Evolutionary conservation across 2,797 vertebrate genomes (phyloP), one percentile per base, ranked within the genome.

Genomic region (Triplophysa bombifrons): DNA sequence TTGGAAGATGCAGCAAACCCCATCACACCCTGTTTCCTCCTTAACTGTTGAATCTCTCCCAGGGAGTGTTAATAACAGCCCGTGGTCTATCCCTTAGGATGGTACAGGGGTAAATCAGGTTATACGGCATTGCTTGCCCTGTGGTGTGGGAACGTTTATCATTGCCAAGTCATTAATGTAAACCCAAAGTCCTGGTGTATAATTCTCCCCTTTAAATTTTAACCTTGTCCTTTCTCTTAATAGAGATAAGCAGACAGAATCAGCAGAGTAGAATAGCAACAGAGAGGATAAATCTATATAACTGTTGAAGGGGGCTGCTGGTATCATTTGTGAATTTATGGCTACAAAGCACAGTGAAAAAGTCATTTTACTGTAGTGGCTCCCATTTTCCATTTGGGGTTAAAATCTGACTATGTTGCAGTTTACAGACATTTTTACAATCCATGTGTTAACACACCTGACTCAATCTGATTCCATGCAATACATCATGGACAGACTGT

Each of bases 91-190:
- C 20, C 9, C 58, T 66, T n/a, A 0, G 22, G 46, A 34, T 55
- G 27, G 50, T 46, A 25, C 73, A 61, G 12, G 27, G 22, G 38
- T 50, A 72, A 72, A 72, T 76, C 53, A 81, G 80, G 25, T 58
- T 55, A 55, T 34, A 25, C 67, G 11, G 74, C 30, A 30, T 13
- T 61, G 58, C 38, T 25, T 48, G 13, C 46, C 50, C 60, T 66
- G 13, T 8, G 27, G 66, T 20, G 46, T 17, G 66, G 19, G 9
- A 44, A 50, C 11, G 17, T 55, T 30, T 53, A 51, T 78, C 41
- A 50, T 70, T 63, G 25, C 19, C 13, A 38, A 25, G 27, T 53
- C 27, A 25, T 71, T 41, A 0, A 9, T 53, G 48, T 25, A 55
- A 17, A 48, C 73, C 30, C n/a, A 65, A 65, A 55, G 30, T 53